Evolutionary conservation across 2,797 vertebrate species (phyloP).

Genomic region (Tragopan temminckii): DNA sequence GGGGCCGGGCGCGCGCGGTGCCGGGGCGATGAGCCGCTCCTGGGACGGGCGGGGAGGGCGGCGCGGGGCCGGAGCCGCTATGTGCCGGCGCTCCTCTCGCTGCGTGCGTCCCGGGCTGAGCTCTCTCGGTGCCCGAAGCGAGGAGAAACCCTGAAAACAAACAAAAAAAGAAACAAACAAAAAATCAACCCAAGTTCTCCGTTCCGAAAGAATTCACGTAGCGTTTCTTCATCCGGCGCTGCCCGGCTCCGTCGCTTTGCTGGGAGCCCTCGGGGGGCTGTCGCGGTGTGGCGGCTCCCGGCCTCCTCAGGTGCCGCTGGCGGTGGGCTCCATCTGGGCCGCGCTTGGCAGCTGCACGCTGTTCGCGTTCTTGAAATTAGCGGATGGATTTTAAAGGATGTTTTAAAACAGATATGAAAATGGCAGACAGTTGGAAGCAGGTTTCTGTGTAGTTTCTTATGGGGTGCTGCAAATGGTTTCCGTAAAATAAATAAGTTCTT

Average conservation of each 20-base stretch:
- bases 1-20: too few relatives aligned
- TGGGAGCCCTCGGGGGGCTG: background rate
- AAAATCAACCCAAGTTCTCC: background rate
- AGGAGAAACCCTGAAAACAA: background rate
- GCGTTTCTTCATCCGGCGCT: fast-evolving
- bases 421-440: background rate
- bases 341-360: background rate
- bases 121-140: fast-evolving
- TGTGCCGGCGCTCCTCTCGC: too few relatives aligned
- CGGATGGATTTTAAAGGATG: background rate
- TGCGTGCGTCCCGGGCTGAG: too few relatives aligned
- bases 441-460: background rate
- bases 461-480: background rate
- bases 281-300: too few relatives aligned
- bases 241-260: background rate
- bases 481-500: background rate
- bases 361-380: background rate
- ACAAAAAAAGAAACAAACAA: background rate
- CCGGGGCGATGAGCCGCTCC: too few relatives aligned
- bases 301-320: background rate
- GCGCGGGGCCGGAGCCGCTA: too few relatives aligned
- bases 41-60: too few relatives aligned
- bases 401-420: background rate
- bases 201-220: fast-evolving
- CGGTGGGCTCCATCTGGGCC: background rate